Base-by-base conservation (phyloP, 2,113 vertebrate genomes). In the Cricetomys ansorgei region DNA sequence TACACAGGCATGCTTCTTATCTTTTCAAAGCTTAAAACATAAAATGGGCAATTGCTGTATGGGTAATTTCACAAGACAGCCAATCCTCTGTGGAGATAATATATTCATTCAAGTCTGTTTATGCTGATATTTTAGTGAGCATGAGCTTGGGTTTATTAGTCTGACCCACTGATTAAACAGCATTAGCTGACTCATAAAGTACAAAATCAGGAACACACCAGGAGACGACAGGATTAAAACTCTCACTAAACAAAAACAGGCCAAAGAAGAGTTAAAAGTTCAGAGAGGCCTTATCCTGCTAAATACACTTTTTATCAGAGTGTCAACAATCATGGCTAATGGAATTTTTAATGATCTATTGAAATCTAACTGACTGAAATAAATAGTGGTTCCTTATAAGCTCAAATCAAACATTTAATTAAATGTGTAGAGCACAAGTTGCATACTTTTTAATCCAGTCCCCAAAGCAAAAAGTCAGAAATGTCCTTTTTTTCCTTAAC, bases 381-480 rank as follows among this genome's bases (percentile, higher is more conserved):
- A 88, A 94, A 94, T 27, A 88, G 69, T 75, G 88, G 65, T 59
- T 89, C 76, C 50, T 90, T 86, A 92, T 75, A 95, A 96, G 43
- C 72, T 92, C 62, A 96, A 94, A 50, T n/a, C 70, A 94, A 93
- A 94, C 85, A 94, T 91, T 95, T 95, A 97, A 96, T 95, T 95
- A 96, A 97, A 94, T 91, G 64, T 76, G 73, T 89, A n/a, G 88
- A 91, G 80, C 55, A 86, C 70, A 93, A 93, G 80, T 64, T 45
- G 37, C 70, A 92, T 81, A 89, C 72, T 95, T 96, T 92, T 91
- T 88, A 94, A 97, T 96, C 91, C 70, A 94, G 73, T 72, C 34
- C 76, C 48, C 53, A 8, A 95, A 92, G 89, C 55, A 93, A 84
- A 96, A 93, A 45, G 86, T 96, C 83, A 93, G 50, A 87, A 93